phyloP scores from a whole-genome alignment of 2,888 invertebrate genomes.

The Eupithecia exiguata region DNA sequence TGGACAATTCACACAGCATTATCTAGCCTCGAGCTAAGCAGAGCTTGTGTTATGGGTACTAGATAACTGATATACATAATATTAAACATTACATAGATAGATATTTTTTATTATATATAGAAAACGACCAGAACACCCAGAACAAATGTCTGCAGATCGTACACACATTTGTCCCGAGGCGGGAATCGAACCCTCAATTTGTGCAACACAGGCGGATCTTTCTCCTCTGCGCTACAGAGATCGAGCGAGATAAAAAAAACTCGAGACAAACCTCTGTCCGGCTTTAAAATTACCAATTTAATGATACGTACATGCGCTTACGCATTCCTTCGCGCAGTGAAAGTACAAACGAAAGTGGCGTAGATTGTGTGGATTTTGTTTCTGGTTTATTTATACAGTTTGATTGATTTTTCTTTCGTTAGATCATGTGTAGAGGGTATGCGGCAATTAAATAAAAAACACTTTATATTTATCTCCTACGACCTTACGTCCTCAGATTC shows the following conservation, averaged over 20 bases:
- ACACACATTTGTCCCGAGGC: too few species aligned
- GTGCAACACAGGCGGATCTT: background rate
- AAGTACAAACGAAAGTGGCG: background rate
- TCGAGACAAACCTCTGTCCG: background rate
- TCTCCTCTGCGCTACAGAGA: background rate
- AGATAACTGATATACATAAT: too few species aligned
- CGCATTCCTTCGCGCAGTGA: slow-evolving; percentile 2
- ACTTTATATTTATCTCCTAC: too few species aligned
- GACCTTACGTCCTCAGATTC: too few species aligned
- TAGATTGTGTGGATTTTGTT: background rate
- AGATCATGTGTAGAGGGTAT: background rate
- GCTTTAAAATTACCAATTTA: background rate
- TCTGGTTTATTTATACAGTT: background rate
- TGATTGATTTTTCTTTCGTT: background rate
- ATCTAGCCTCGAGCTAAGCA: too few species aligned
- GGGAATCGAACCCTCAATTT: background rate
- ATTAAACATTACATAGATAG: too few species aligned
- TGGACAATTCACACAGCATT: too few species aligned
- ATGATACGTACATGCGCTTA: background rate
- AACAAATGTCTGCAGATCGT: too few species aligned
- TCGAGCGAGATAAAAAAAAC: background rate
- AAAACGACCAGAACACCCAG: too few species aligned
- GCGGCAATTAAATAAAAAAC: too few species aligned
- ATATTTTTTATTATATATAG: too few species aligned
- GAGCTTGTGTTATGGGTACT: too few species aligned